Evolutionary conservation across 2,797 vertebrate species (phyloP).

Genomic region (Chrysocyon brachyurus): DNA sequence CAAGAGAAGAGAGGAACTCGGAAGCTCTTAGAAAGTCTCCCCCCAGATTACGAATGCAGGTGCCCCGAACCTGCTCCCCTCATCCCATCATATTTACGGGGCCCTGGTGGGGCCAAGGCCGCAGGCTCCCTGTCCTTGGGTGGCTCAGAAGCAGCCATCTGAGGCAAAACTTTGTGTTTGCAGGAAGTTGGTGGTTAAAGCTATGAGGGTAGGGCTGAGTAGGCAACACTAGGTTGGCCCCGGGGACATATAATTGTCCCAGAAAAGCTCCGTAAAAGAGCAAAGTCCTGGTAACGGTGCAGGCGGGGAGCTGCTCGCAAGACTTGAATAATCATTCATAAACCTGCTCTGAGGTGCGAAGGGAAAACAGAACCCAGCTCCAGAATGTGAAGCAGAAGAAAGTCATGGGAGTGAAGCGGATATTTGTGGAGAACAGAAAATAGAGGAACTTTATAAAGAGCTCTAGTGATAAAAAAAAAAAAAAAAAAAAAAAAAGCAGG

Average conservation of each 20-base stretch:
- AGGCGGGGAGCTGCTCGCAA: background rate
- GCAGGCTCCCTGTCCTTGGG: no score
- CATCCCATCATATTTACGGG: fast-evolving
- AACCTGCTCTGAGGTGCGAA: background rate
- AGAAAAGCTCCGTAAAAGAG: background rate
- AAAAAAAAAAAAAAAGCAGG: background rate
- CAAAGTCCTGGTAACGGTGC: background rate
- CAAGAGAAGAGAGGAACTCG: no score
- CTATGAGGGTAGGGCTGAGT: background rate
- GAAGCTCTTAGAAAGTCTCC: background rate
- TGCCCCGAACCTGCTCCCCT: background rate
- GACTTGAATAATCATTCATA: background rate
- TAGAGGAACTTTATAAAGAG: background rate
- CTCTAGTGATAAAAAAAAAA: background rate
- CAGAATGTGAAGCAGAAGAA: background rate
- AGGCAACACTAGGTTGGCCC: background rate
- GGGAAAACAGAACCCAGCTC: background rate
- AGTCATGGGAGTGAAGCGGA: fast-evolving
- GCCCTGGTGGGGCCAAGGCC: background rate
- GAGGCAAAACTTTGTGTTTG: no score
- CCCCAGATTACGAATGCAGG: background rate
- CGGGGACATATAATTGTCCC: fast-evolving
- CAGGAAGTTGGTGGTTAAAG: no score
- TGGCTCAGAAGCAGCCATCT: background rate
- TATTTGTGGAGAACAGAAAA: background rate